Evolutionary conservation across 1,140 invertebrate genomes (phyloP), one percentile per base, ranked within the genome.

Genomic region (Anastrepha ludens): DNA sequence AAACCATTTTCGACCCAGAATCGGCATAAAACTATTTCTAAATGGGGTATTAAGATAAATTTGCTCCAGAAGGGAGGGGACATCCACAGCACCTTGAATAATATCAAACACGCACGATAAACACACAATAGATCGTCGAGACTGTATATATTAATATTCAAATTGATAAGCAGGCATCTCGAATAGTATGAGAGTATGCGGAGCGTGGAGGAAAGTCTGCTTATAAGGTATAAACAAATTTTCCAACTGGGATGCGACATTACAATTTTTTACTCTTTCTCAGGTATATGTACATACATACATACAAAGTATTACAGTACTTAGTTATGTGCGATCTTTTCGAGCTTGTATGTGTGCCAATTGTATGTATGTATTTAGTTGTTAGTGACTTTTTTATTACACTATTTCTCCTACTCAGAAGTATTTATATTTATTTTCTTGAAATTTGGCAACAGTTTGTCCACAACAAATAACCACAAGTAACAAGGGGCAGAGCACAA

Each of bases 381-480:
- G 17, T n/a, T 15, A 62, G 0, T 29, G 29, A 29, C 29, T 29
- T 62, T 62, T 62, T 62, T 62, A 55, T 55, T 55, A 55, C 50
- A 39, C 29, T 6, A 11, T 67, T 67, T 39, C 64, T 67, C 64
- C 64, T 20, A 67, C 39, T 9, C 64, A 67, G 39, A 67, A 67
- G 64, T 29, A 29, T 67, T 29, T 67, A 67, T 39, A 29, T 67
- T 67, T 67, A 67, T 41, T 81, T 74, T 17, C 15, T 74, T 74
- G n/a, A 47, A 74, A 50, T 81, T 81, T 81, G 74, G 74, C 74
- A 81, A 29, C 44, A n/a, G 74, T 55, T 81, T 81, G 74, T 55
- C 47, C n/a, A 81, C 74, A 47, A 20, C 15, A n/a, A 78, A n/a
- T 15, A 55, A 55, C 44, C 20, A 17, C 47, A 55, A 81, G n/a